A percentile compares a stretch with the other conserved stretches of the same genome.
Conservation (phyloP, 2,888 invertebrate genomes). For the Anoncus sp. region DNA sequence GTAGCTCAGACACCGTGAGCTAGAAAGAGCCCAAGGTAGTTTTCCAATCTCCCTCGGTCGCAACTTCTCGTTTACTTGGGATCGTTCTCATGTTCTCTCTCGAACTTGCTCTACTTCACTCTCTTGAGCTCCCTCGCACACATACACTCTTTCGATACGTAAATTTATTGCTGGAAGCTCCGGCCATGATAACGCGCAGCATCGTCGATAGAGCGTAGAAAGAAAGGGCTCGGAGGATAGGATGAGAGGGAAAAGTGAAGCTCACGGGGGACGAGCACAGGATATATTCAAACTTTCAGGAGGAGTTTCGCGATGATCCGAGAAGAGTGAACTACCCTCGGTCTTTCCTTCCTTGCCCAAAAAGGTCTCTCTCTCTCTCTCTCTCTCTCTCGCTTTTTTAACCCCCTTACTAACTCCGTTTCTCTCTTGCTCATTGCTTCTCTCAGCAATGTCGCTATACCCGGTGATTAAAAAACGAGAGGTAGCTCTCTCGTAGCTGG, state of each 20-base stretch:
- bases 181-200: conserved; percentile 40
- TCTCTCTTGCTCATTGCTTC: conserved; percentile 13
- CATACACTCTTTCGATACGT: conserved; percentile 56
- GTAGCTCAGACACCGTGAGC: conserved; percentile 17
- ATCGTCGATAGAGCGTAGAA: conserved; percentile 42
- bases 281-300: conserved; percentile 45
- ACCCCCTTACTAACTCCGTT: no score
- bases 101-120: conserved; percentile 11
- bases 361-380: background rate
- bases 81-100: background rate
- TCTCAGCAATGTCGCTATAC: conserved; percentile 2
- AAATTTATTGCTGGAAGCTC: conserved; percentile 60
- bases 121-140: conserved; percentile 23
- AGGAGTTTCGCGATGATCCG: conserved; percentile 34
- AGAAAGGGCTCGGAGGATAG: conserved; percentile 1
- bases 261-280: conserved; percentile 12
- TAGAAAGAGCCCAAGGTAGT: conserved; percentile 41
- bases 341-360: conserved; percentile 3
- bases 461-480: conserved; percentile 45
- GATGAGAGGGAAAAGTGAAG: conserved; percentile 24
- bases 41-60: conserved; percentile 31
- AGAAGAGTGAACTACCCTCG: conserved; percentile 7
- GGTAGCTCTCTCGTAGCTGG: conserved; percentile 29
- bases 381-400: background rate
- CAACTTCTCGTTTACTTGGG: conserved; percentile 24